Percentiles rank a stretch among this genome's conserved stretches.
These are phyloP conservation scores for Urocynchramus pylzowi DNA, from an alignment of 2,113 vertebrate species.

Conservation along the genomic window DNA sequence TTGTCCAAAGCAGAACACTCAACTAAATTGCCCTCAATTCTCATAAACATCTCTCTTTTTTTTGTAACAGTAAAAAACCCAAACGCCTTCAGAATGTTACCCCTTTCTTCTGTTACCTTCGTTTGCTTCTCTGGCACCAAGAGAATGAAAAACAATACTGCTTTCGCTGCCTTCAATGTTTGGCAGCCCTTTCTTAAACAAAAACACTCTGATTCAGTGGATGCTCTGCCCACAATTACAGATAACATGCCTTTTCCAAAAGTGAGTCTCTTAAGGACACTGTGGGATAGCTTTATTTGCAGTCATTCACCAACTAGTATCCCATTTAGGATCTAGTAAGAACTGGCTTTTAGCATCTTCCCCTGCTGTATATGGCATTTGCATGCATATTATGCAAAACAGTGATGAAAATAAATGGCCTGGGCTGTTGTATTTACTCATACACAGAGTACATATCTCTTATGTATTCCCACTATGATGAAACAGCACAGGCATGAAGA, in stretches of 20 bases:
- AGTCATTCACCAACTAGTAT: background rate
- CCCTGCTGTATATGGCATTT: background rate
- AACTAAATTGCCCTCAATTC: background rate
- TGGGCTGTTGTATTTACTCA: background rate
- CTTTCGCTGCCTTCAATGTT: background rate
- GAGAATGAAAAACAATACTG: background rate
- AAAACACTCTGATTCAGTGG: constrained; percentile 10
- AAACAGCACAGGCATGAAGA: background rate
- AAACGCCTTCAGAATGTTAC: background rate
- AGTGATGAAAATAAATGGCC: background rate
- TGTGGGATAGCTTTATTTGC: background rate
- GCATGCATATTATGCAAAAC: background rate
- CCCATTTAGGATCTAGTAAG: background rate
- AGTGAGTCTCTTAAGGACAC: background rate
- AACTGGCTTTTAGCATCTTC: background rate
- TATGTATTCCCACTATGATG: background rate
- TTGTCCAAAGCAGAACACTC: background rate
- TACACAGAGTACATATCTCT: background rate
- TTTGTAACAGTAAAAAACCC: background rate
- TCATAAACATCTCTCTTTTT: background rate
- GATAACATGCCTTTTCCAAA: background rate
- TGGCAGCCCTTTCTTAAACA: background rate
- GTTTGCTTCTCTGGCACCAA: background rate
- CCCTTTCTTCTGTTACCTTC: background rate
- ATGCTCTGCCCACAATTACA: background rate